These are phyloP conservation scores for Acestrorhynchus altus DNA, from an alignment of 2,797 vertebrate genomes.

Conservation along the genomic window DNA sequence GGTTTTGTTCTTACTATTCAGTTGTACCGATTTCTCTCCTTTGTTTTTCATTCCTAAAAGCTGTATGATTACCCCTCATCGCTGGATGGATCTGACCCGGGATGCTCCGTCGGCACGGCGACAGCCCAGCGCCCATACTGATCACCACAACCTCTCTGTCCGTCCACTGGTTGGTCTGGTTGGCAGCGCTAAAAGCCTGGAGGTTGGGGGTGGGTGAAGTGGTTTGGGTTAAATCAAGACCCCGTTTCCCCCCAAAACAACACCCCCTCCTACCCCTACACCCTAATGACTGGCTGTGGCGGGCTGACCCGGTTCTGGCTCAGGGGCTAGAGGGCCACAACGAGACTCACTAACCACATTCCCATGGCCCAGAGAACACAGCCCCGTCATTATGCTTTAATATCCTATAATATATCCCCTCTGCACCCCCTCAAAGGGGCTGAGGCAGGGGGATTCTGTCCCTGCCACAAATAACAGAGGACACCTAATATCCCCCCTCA, in stretches of 20 bases:
- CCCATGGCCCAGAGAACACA: conserved; percentile 74
- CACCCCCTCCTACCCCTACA: conserved; percentile 53
- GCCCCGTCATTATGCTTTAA: conserved; percentile 83
- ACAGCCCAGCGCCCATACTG: conserved; percentile 49
- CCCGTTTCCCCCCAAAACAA: conserved; percentile 45
- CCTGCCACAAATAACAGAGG: conserved; percentile 77
- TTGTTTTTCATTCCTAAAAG: not conserved
- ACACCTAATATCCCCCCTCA: conserved; percentile 76
- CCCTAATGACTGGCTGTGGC: conserved; percentile 77
- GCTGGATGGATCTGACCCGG: conserved; percentile 57
- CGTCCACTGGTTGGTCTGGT: conserved; percentile 58
- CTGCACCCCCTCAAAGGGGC: conserved; percentile 59
- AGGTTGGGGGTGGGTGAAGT: conserved; percentile 57
- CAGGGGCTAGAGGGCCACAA: conserved; percentile 69
- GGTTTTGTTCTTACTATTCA: not conserved
- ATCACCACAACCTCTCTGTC: conserved; percentile 46
- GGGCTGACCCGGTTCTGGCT: conserved; percentile 76
- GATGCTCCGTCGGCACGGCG: conserved; percentile 64
- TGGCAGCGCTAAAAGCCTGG: conserved; percentile 47
- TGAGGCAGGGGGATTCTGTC: conserved; percentile 69
- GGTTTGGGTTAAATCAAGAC: conserved; percentile 67
- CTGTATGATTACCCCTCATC: conserved; percentile 54
- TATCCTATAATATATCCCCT: conserved; percentile 81
- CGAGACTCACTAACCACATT: conserved; percentile 76
- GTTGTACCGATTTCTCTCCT: not conserved